Percentiles rank a stretch among this genome's conserved stretches.
Evolutionary conservation across 2,797 vertebrate genomes (phyloP).

Genomic region (Pseudocheirus occidentalis): DNA sequence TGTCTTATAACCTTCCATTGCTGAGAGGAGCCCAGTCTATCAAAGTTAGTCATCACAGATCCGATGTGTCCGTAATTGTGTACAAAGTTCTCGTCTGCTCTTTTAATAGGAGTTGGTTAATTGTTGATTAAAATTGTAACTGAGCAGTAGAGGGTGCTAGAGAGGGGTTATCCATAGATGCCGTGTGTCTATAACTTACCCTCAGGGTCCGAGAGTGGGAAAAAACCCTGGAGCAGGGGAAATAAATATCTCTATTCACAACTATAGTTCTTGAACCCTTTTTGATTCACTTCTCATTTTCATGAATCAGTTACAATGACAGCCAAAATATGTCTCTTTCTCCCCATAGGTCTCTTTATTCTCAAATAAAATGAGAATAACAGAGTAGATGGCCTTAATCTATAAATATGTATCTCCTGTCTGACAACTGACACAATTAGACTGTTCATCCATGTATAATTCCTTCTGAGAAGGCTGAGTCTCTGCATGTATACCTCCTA

Average conservation of each 20-base stretch:
- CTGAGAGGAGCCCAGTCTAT: no score
- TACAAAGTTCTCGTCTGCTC: not conserved
- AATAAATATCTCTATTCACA: not conserved
- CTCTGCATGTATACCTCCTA: not conserved
- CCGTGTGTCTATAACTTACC: not conserved
- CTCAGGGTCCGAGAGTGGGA: not conserved
- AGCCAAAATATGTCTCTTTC: not conserved
- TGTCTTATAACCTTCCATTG: no score
- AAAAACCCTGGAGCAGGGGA: not conserved
- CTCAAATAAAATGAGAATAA: not conserved
- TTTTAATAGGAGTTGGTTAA: not conserved
- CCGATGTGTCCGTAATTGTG: no score
- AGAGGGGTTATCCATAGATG: not conserved
- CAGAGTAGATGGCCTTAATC: not conserved
- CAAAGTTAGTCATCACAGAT: no score
- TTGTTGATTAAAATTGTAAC: not conserved
- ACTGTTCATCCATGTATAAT: not conserved
- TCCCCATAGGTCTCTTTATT: not conserved
- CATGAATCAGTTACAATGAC: not conserved
- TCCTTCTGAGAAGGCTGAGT: not conserved
- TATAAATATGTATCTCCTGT: not conserved
- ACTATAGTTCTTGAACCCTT: not conserved
- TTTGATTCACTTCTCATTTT: not conserved
- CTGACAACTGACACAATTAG: not conserved
- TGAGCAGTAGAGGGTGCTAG: not conserved